phyloP scores from a whole-genome alignment of 2,113 vertebrate genomes.

The Chloroceryle aenea region DNA sequence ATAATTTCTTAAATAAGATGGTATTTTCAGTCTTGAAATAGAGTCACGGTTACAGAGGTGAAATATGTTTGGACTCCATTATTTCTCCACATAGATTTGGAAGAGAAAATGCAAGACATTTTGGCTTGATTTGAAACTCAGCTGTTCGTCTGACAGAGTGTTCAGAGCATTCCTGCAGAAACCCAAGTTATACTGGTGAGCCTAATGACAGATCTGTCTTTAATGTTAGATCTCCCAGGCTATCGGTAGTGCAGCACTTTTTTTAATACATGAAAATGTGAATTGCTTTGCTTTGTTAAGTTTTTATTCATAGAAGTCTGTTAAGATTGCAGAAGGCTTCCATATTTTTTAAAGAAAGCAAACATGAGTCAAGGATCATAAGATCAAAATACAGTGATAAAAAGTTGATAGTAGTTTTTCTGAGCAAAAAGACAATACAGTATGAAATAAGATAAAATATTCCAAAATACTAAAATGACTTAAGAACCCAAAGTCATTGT shows the following conservation, averaged over 20 bases:
- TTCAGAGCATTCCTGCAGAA: background rate
- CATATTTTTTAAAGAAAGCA: background rate
- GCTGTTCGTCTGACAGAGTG: background rate
- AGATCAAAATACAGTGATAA: background rate
- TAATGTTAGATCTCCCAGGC: background rate
- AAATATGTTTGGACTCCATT: background rate
- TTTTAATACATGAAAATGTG: background rate
- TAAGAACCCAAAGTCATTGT: background rate
- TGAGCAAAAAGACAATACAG: background rate
- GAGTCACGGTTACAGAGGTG: background rate
- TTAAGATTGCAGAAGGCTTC: background rate
- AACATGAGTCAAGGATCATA: background rate
- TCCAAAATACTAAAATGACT: background rate
- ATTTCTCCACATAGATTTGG: background rate
- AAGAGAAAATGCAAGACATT: background rate
- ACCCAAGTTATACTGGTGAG: background rate
- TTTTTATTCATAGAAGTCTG: conserved; percentile 1
- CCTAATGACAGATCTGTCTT: background rate
- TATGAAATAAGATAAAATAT: background rate
- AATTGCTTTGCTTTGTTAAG: conserved; percentile 6
- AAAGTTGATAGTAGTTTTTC: background rate
- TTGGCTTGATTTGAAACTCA: background rate
- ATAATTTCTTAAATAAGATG: background rate
- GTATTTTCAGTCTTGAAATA: background rate
- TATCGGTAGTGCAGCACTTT: background rate